phyloP scores from a whole-genome alignment of 2,888 invertebrate species.

The Limnephilus marmoratus region DNA sequence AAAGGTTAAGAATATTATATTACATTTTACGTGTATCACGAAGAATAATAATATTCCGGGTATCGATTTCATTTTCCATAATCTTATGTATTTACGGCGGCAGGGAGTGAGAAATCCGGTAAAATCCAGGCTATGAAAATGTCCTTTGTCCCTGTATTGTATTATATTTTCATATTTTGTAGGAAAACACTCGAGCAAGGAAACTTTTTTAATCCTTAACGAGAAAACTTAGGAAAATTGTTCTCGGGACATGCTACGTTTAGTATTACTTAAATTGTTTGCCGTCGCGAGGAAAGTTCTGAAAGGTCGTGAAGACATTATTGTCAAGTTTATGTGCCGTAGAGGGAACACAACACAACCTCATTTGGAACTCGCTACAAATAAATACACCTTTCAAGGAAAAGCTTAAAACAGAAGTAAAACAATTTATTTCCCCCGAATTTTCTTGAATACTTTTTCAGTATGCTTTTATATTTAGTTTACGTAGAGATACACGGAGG shows the following conservation, averaged over 20 bases:
- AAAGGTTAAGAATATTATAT: no score
- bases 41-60: not conserved
- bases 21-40: not conserved
- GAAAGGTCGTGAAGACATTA: conserved; percentile 38
- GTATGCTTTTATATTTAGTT: not conserved
- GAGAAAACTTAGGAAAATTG: conserved; percentile 47
- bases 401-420: not conserved
- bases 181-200: conserved; percentile 3
- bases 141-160: conserved; percentile 20
- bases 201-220: conserved; percentile 49
- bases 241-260: conserved; percentile 40
- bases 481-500: not conserved
- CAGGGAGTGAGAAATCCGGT: not conserved
- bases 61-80: conserved; percentile 4
- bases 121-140: conserved; percentile 38
- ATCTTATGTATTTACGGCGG: not conserved
- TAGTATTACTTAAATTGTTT: conserved; percentile 49
- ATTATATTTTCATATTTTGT: conserved; percentile 16
- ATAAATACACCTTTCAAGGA: not conserved
- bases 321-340: conserved; percentile 22
- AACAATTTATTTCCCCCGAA: not conserved
- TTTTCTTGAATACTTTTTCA: not conserved
- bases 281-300: conserved; percentile 21
- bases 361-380: not conserved
- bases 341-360: not conserved